Evolutionary conservation across 2,888 invertebrate genomes (phyloP), one percentile per base, ranked within the genome.

Genomic region (Zaprionus obscuricornis): DNA sequence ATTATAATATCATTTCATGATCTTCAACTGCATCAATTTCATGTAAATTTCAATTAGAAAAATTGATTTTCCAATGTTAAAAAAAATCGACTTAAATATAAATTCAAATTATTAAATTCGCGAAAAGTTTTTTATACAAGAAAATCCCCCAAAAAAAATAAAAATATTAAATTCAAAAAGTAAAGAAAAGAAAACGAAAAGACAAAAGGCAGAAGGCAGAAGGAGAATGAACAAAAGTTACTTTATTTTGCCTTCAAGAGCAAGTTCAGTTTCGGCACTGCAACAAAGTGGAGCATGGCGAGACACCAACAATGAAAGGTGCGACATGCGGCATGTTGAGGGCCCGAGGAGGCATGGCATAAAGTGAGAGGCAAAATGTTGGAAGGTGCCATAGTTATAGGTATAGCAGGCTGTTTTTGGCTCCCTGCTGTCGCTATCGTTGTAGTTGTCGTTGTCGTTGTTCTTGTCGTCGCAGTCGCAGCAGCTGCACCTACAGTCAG

Each of bases 51-150:
- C n/a, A n/a, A n/a, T n/a, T n/a, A n/a, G n/a, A n/a, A n/a, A n/a
- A n/a, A n/a, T n/a, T n/a, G n/a, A n/a, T n/a, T n/a, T n/a, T n/a
- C n/a, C n/a, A n/a, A n/a, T n/a, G n/a, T n/a, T n/a, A 14, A 26
- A n/a, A 10, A 24, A 59, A 68, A 51, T 57, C 56, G 68, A 63
- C 56, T 63, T 59, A 49, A 72, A 59, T 51, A 66, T 24, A 55
- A 68, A 49, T 58, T 51, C 62, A 66, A 72, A 57, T 66, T 75
- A 72, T 74, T 74, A 75, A 75, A 72, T 69, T 29, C 54, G 26
- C 37, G 52, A 49, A 54, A 59, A 75, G 49, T 42, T 45, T 68
- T 75, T 66, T 49, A 10, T 26, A 58, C n/a, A 18, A 29, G 27
- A 18, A 33, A 43, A 34, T 14, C 17, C 17, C 6, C 13, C 16